Evolutionary conservation across 2,888 invertebrate species (phyloP), one percentile per base, ranked within the genome.

Genomic region (Brachycybe producta): DNA sequence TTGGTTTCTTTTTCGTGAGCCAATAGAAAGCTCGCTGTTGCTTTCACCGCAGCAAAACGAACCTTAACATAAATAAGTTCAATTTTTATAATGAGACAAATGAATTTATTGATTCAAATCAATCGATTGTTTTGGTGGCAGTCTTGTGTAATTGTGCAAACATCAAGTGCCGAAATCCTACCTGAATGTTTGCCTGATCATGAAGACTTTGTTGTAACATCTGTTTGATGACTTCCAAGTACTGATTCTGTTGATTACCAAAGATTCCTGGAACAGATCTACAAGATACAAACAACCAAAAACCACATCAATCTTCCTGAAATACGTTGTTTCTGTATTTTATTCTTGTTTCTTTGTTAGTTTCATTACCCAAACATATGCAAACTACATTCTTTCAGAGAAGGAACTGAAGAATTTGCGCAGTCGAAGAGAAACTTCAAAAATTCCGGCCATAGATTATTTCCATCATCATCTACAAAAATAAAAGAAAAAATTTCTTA

Each of bases 401-500:
- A 78, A 24, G 84, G 74, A 61, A 82, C 79, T 41, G 81, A 76
- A 36, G 88, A 82, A 66, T 79, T 84, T 44, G 91, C 91, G 69
- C 91, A 91, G 65, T 90, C 86, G 70, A 95, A 97, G 63, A 98
- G 75, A 67, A 94, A 95, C 55, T 72, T 70, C 56, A 98, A 74
- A 65, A 97, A 87, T 66, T 95, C 94, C 8, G 90, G 91, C 97
- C 95, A 97, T 58, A 82, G 82, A 70, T 92, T 94, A 65, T 85
- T 87, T 45, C 92, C 91, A 65, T 91, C 90, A 60, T 94, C 94
- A 63, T 94, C 94, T 70, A 56, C n/a, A 60, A 58, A 43, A 50
- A 34, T n/a, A n/a, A 35, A 19, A 24, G 23, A 35, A 54, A 49
- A 45, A 26, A 50, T 45, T 49, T 23, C n/a, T 54, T 13, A 32